These are phyloP conservation scores for Acleris holmiana DNA, from an alignment of 2,888 invertebrate species.

Conservation along the genomic window DNA sequence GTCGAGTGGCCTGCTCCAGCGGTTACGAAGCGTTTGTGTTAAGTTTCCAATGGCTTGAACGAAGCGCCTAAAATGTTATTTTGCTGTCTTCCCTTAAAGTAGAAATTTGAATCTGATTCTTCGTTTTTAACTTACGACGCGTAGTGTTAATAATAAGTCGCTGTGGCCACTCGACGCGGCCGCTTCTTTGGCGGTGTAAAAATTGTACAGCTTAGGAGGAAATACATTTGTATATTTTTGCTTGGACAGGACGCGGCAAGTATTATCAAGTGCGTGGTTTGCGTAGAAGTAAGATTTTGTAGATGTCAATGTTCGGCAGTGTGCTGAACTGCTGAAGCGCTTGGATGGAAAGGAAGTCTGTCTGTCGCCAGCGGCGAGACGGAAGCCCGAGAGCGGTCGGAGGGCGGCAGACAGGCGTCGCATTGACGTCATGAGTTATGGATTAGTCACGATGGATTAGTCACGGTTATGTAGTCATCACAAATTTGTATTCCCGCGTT, in stretches of 20 bases:
- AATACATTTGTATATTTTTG: constrained; percentile 80
- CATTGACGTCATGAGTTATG: constrained; percentile 62
- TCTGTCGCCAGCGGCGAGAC: constrained; percentile 24
- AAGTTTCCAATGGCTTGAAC: constrained; percentile 10
- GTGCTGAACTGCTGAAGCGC: not conserved
- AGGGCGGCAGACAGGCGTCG: constrained; percentile 39
- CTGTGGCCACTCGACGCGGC: constrained; percentile 50
- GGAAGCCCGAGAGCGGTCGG: constrained; percentile 1
- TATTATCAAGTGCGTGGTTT: constrained; percentile 62
- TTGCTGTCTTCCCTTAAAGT: constrained; percentile 26
- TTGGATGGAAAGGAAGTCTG: not conserved
- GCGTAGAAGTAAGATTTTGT: constrained; percentile 63
- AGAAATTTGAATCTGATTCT: constrained; percentile 17
- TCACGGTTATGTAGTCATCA: constrained; percentile 78
- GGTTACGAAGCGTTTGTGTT: not conserved
- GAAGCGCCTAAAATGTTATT: constrained; percentile 18
- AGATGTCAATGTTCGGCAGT: constrained; percentile 48
- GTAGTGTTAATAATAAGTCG: constrained; percentile 4
- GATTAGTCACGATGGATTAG: constrained; percentile 74
- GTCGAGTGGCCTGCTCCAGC: constrained; percentile 34
- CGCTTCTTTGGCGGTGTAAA: constrained; percentile 67
- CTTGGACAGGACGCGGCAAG: constrained; percentile 67
- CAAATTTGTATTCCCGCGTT: constrained; percentile 73
- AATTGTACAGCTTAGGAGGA: constrained; percentile 77
- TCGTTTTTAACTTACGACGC: not conserved